Evolutionary conservation across 2,797 vertebrate genomes (phyloP), one percentile per base, ranked within the genome.

Genomic region (Channa striata): DNA sequence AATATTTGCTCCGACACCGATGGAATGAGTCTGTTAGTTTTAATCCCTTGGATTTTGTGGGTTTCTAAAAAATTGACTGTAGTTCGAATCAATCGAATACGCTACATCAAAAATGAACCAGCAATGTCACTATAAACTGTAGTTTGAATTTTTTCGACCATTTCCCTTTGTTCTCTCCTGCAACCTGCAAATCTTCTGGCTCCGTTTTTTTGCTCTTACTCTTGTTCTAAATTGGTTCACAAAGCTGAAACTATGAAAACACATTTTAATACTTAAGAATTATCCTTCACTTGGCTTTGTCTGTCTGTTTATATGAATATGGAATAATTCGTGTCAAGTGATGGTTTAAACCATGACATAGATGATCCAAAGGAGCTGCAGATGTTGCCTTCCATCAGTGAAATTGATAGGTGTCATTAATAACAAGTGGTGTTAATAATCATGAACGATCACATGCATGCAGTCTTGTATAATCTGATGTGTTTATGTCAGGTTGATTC

Each of bases 361-460:
- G 37, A 46, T 13, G 42, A 46, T 48, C 58, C 21, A 43, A 34
- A 62, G 59, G 21, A 68, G 51, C n/a, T 48, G 40, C 34, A 66
- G 49, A 59, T 52, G 40, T 57, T 23, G 64, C 6, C 37, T 49
- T 72, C 68, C 57, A 72, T 57, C 25, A 34, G 77, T 58, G 52
- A 53, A 37, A 76, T 85, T 68, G 85, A 81, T 53, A 84, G 23
- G 10, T 53, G 62, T 37, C 48, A 54, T 54, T 70, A 74, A 81
- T 76, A 43, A 46, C 49, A 82, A 80, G 66, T 82, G 84, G 84
- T 80, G 81, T 89, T 90, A 63, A 78, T 85, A 56, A 66, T 70
- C 9, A 11, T 56, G 54, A 72, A 30, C 59, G 54, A 74, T 71
- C 43, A n/a, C n/a, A n/a, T n/a, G 7, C 42, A 66, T 50, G 25